Base-by-base conservation (phyloP, 2,113 vertebrate genomes). In the Prunella fulvescens region DNA sequence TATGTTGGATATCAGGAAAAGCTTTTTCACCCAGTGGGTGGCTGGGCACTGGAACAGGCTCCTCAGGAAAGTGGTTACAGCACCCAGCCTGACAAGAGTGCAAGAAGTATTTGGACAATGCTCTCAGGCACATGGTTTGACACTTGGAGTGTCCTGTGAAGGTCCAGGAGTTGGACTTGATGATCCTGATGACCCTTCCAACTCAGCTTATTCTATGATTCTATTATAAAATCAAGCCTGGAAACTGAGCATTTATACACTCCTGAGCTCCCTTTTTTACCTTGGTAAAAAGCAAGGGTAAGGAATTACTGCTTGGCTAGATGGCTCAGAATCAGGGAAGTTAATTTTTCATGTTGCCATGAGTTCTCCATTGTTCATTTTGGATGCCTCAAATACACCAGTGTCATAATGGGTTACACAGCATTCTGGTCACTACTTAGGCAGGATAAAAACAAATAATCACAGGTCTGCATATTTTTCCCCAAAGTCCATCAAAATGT, bases 1-100 rank as follows among this genome's bases (percentile, higher is more conserved):
- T 74, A 58, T 13, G 11, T 3, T 2, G 1, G 19, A n/a, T 25
- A 17, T 29, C 6, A 53, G 24, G 24, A 20, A 60, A 89, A 53
- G 1, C 3, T 25, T 53, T 1, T 4, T 58, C 37, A 58, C 19
- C 7, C 39, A 53, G 28, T 45, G 19, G 15, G 7, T 19, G 2
- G 3, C 0, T 10, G 8, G 19, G 8, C 26, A 23, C 44, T 28
- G 57, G 14, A 28, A 16, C 10, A 44, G 18, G 14, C 12, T 65
- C 22, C 58, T 4, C 35, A 50, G 42, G 31, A 18, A 6, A 80
- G 14, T 45, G 28, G 9, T 58, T 23, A 58, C 28, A 67, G 45
- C 61, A 60, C 13, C 23, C 78, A 65, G 14, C 1, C 53, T n/a
- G 16, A 18, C 4, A 53, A 53, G 28, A 23, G 10, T 1, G 57